Conservation (phyloP, 2,888 invertebrate species). For the Caenorhabditis drosophilae region DNA sequence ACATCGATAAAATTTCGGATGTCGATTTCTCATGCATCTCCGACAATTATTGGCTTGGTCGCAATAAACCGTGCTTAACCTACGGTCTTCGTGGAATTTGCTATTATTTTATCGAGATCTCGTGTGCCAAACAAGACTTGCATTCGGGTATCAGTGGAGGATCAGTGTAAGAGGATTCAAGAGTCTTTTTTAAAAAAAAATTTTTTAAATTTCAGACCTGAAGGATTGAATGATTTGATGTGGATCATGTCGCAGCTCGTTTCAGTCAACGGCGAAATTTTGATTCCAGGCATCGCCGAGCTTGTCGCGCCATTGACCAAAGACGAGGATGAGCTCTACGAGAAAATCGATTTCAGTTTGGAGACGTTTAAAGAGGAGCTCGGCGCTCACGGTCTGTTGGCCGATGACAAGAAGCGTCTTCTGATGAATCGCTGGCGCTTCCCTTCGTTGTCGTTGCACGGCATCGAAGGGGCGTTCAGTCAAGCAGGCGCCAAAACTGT, state of each 20-base stretch:
- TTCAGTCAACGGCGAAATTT: slow-evolving; percentile 84
- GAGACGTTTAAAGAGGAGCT: slow-evolving; percentile 79
- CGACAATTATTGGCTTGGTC: slow-evolving; percentile 98
- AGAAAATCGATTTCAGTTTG: slow-evolving; percentile 83
- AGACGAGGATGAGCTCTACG: slow-evolving; percentile 76
- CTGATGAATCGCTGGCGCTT: slow-evolving; percentile 94
- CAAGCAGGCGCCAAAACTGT: slow-evolving; percentile 88
- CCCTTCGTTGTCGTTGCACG: slow-evolving; percentile 88
- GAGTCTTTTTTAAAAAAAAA: neutral
- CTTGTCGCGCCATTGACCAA: slow-evolving; percentile 77
- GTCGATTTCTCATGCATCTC: slow-evolving; percentile 96
- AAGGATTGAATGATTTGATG: slow-evolving; percentile 89
- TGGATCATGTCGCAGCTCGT: slow-evolving; percentile 83
- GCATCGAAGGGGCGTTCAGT: slow-evolving; percentile 91
- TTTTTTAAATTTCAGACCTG: slow-evolving; percentile 72
- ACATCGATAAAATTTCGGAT: slow-evolving; percentile 70
- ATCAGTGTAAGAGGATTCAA: slow-evolving; percentile 77
- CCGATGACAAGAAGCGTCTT: slow-evolving; percentile 78
- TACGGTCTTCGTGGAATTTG: slow-evolving; percentile 84
- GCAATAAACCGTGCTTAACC: slow-evolving; percentile 92
- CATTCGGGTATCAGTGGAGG: slow-evolving; percentile 97
- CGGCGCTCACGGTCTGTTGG: slow-evolving; percentile 76
- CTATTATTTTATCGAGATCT: slow-evolving; percentile 86
- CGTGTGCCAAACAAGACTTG: slow-evolving; percentile 82
- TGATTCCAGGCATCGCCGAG: slow-evolving; percentile 77